A percentile compares a stretch with the other conserved stretches of the same genome.
Conservation (phyloP, 2,113 vertebrate genomes). For the Nannospalax galili region DNA sequence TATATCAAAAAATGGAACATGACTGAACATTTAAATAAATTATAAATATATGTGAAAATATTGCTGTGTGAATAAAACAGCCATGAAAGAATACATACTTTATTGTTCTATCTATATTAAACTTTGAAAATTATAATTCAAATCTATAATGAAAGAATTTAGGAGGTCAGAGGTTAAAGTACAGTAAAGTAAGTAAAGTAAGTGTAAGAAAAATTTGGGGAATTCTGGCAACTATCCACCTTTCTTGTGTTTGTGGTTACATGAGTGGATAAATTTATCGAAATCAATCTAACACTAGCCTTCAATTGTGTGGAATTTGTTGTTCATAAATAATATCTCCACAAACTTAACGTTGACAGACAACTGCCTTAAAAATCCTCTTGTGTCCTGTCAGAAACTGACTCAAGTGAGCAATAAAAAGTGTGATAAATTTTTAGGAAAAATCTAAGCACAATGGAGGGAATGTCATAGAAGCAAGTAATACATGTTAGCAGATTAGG, state of each 20-base stretch:
- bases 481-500: background rate
- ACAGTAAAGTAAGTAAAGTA: too few relatives aligned
- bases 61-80: background rate
- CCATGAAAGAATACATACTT: background rate
- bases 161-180: background rate
- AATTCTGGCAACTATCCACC: too few relatives aligned
- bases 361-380: background rate
- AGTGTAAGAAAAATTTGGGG: background rate
- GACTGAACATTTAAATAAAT: background rate
- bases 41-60: background rate
- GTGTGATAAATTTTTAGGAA: background rate
- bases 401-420: background rate
- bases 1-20: background rate
- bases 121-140: background rate
- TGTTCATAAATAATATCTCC: background rate
- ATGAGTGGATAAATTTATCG: background rate
- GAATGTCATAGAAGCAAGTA: background rate
- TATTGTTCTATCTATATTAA: slow-evolving; percentile 13
- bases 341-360: background rate
- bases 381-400: background rate
- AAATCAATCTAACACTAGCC: background rate
- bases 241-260: background rate
- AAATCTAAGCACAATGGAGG: background rate
- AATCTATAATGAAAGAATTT: background rate
- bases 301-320: background rate